These are phyloP conservation scores for Caenorhabditis sp. DNA, from an alignment of 2,888 invertebrate genomes.

Conservation along the genomic window DNA sequence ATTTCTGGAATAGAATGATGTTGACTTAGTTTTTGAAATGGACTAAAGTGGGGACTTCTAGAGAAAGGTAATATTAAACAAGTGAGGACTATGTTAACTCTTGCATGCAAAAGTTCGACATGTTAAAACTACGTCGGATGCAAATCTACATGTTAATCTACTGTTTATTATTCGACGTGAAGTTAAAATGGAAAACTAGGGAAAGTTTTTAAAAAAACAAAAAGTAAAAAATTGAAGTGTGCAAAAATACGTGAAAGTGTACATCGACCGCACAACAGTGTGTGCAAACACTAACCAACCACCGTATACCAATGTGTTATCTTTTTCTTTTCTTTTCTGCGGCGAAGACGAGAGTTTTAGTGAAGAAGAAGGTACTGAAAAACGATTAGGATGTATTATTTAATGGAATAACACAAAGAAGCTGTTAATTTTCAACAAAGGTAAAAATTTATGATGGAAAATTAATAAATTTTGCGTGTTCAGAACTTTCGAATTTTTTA, in stretches of 20 bases:
- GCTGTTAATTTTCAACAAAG: too few species aligned
- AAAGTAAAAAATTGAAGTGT: conserved; percentile 13
- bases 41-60: too few species aligned
- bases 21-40: not conserved
- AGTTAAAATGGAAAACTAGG: not conserved
- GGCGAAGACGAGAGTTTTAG: conserved; percentile 9
- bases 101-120: not conserved
- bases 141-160: not conserved
- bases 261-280: conserved; percentile 37
- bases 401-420: too few species aligned
- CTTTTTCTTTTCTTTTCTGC: conserved; percentile 7
- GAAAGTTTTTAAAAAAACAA: conserved; percentile 11
- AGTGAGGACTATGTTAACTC: not conserved
- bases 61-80: not conserved
- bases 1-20: conserved; percentile 28
- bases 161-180: not conserved
- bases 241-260: conserved; percentile 38
- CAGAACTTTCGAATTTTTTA: too few species aligned
- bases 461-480: too few species aligned
- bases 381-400: conserved; percentile 7
- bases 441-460: too few species aligned
- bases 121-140: not conserved
- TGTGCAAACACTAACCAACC: conserved; percentile 35
- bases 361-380: conserved; percentile 42
- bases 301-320: conserved; percentile 28